A percentile compares a stretch with the other conserved stretches of the same genome.
Evolutionary conservation across 2,113 vertebrate species (phyloP).

Genomic region (Motacilla tschutschensis): DNA sequence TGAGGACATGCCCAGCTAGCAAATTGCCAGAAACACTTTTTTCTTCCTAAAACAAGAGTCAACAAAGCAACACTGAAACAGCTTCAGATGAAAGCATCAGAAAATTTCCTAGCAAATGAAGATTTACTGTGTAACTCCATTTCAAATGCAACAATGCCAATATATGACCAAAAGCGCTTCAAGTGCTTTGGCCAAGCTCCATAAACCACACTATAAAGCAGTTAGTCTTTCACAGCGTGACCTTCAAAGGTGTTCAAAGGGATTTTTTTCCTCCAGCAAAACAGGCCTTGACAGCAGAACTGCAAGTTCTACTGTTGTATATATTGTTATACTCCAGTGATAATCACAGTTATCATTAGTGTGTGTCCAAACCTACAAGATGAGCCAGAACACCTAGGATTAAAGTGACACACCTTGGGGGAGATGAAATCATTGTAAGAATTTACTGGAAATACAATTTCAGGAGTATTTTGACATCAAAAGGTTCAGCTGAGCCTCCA

Average conservation of each 20-base stretch:
- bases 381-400: constrained; percentile 18
- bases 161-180: not conserved
- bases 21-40: not conserved
- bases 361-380: not conserved
- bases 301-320: not conserved
- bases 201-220: constrained; percentile 11
- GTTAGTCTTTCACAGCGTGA: not conserved
- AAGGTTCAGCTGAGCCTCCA: not conserved
- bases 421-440: not conserved
- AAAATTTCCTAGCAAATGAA: not conserved
- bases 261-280: not conserved
- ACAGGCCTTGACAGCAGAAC: constrained; percentile 24
- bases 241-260: constrained; percentile 44
- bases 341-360: not conserved
- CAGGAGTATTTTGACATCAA: not conserved
- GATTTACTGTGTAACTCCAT: not conserved
- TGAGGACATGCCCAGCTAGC: not conserved
- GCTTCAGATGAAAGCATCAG: constrained; percentile 7
- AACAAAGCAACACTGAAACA: not conserved
- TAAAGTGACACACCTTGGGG: not conserved
- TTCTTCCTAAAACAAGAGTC: not conserved
- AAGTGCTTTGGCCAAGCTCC: constrained; percentile 39
- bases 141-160: not conserved
- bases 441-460: not conserved
- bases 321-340: not conserved